Conservation (phyloP, 2,888 invertebrate species). For the Actias luna region DNA sequence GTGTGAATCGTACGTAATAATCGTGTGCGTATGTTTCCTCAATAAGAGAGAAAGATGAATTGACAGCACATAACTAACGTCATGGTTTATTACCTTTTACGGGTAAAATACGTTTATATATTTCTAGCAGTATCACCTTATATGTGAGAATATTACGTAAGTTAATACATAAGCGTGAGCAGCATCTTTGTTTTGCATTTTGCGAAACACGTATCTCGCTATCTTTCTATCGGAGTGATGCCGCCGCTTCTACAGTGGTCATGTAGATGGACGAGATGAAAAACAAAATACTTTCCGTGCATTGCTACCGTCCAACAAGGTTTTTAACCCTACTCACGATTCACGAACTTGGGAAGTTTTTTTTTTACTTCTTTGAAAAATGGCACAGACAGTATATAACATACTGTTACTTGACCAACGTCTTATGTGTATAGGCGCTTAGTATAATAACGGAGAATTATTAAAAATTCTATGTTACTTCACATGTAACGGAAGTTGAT, state of each 20-base stretch:
- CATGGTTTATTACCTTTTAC: slow-evolving; percentile 2
- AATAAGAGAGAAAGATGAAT: neutral
- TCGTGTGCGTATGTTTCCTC: slow-evolving; percentile 8
- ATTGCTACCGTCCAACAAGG: slow-evolving; percentile 39
- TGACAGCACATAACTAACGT: slow-evolving; percentile 22
- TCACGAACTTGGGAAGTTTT: slow-evolving; percentile 48
- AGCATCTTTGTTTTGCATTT: slow-evolving; percentile 45
- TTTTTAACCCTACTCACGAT: slow-evolving; percentile 62
- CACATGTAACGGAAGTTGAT: slow-evolving; percentile 16
- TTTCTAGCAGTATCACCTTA: slow-evolving; percentile 4
- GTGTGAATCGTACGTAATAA: neutral
- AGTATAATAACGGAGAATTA: slow-evolving; percentile 2
- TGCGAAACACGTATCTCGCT: slow-evolving; percentile 42
- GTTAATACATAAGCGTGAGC: slow-evolving; percentile 44
- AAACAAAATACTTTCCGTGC: slow-evolving; percentile 50
- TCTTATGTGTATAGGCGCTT: slow-evolving; percentile 29
- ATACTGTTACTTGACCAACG: slow-evolving; percentile 26
- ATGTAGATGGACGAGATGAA: slow-evolving; percentile 48
- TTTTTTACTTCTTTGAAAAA: slow-evolving; percentile 44
- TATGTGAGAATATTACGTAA: slow-evolving; percentile 20
- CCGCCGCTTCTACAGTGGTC: slow-evolving; percentile 28
- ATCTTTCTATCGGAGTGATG: slow-evolving; percentile 36
- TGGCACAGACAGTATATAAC: slow-evolving; percentile 30
- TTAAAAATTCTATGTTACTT: slow-evolving; percentile 5
- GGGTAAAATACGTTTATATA: slow-evolving; percentile 1